These are phyloP conservation scores for Rafetus swinhoei DNA, from an alignment of 2,113 vertebrate genomes.

Conservation along the genomic window DNA sequence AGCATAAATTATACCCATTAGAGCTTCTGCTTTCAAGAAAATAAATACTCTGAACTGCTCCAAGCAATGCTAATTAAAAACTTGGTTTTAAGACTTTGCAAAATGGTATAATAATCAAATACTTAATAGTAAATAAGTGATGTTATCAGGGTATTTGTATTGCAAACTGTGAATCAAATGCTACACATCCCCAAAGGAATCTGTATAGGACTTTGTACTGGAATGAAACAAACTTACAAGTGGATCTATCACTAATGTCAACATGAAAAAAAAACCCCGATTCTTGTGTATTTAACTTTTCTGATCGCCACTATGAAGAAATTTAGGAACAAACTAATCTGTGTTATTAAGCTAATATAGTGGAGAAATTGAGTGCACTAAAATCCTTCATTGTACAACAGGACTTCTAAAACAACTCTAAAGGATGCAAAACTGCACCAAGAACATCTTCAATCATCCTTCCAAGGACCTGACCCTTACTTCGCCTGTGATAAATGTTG, in stretches of 20 bases:
- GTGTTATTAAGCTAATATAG: slow-evolving; percentile 31
- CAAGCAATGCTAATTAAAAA: slow-evolving; percentile 74
- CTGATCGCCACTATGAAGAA: slow-evolving; percentile 69
- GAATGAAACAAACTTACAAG: slow-evolving; percentile 53
- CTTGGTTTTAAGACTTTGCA: slow-evolving; percentile 73
- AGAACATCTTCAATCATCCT: slow-evolving; percentile 34
- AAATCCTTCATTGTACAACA: slow-evolving; percentile 62
- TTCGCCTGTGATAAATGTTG: slow-evolving; percentile 43
- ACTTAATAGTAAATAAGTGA: slow-evolving; percentile 82
- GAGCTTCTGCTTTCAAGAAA: slow-evolving; percentile 69
- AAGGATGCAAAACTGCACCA: slow-evolving; percentile 14
- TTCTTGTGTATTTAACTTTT: slow-evolving; percentile 73
- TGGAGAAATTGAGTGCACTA: slow-evolving; percentile 42
- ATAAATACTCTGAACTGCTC: slow-evolving; percentile 77
- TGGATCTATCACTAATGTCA: slow-evolving; percentile 37
- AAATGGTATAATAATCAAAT: slow-evolving; percentile 81
- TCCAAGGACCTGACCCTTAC: slow-evolving; percentile 59
- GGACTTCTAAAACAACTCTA: slow-evolving; percentile 37
- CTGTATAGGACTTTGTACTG: slow-evolving; percentile 49
- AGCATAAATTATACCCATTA: slow-evolving; percentile 80
- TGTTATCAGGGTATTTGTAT: slow-evolving; percentile 86
- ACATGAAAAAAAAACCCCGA: slow-evolving; percentile 27
- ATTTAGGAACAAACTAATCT: slow-evolving; percentile 28
- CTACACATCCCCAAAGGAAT: slow-evolving; percentile 77
- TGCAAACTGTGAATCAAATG: slow-evolving; percentile 85